phyloP scores from a whole-genome alignment of 2,888 invertebrate species.

The Drosophila mayaguana region DNA sequence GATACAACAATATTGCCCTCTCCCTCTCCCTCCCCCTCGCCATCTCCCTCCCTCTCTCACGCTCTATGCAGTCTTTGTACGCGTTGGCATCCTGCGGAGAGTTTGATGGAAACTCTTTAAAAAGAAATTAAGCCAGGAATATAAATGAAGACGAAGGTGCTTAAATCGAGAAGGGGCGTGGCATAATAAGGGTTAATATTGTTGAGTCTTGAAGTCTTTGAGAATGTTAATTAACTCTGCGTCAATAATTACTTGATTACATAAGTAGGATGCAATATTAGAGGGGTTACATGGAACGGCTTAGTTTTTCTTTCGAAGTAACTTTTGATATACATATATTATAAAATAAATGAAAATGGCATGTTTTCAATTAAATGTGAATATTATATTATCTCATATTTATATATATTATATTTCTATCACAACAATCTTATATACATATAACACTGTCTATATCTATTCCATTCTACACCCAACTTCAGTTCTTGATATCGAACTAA shows the following conservation, averaged over 20 bases:
- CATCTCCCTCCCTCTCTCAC: background rate
- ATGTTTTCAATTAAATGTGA: too few species aligned
- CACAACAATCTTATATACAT: too few species aligned
- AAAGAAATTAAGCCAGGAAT: slow-evolving; percentile 5
- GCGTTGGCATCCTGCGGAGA: slow-evolving; percentile 49
- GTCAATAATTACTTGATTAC: background rate
- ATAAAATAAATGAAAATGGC: too few species aligned
- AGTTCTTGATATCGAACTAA: background rate
- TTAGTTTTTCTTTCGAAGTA: background rate
- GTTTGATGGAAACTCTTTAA: slow-evolving; percentile 19
- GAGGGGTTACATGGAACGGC: background rate
- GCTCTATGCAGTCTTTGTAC: slow-evolving; percentile 15
- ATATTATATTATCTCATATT: too few species aligned
- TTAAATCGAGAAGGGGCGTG: background rate
- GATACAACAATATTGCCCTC: slow-evolving; percentile 2
- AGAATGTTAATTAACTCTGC: background rate
- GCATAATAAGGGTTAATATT: slow-evolving; percentile 4
- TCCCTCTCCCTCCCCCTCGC: slow-evolving; percentile 10
- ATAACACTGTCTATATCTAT: too few species aligned
- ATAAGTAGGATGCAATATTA: background rate
- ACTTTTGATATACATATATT: too few species aligned
- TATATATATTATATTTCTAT: background rate
- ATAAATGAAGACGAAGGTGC: background rate
- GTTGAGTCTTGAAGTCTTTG: too few species aligned
- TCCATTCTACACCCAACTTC: too few species aligned